A percentile compares a stretch with the other conserved stretches of the same genome.
Conservation (phyloP, 2,888 invertebrate species). For the Ochlodes sylvanus region DNA sequence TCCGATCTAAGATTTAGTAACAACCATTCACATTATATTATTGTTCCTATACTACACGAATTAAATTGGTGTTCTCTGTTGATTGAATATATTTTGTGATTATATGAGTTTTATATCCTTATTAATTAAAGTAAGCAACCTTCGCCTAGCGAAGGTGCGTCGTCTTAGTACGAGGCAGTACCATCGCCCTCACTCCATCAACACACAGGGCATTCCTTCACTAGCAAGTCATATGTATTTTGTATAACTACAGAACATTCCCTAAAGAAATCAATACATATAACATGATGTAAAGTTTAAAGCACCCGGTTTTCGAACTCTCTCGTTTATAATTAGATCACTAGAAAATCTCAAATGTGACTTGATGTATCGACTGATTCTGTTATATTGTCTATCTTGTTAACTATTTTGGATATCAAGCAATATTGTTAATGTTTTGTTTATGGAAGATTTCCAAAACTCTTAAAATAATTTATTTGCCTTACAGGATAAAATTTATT, state of each 20-base stretch:
- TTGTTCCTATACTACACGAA: constrained; percentile 67
- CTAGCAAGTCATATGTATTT: constrained; percentile 55
- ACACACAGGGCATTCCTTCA: constrained; percentile 38
- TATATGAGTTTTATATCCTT: constrained; percentile 29
- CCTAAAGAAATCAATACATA: constrained; percentile 79
- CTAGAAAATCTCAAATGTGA: constrained; percentile 75
- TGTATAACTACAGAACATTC: constrained; percentile 73
- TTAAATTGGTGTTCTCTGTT: constrained; percentile 78
- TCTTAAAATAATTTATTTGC: constrained; percentile 70
- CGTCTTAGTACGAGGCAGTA: constrained; percentile 14
- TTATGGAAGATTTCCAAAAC: constrained; percentile 79
- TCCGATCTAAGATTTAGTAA: constrained; percentile 67
- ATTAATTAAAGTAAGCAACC: constrained; percentile 23
- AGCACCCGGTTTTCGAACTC: constrained; percentile 84
- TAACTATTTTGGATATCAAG: constrained; percentile 69
- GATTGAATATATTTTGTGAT: constrained; percentile 35
- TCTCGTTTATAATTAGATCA: constrained; percentile 76
- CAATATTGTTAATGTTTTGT: constrained; percentile 66
- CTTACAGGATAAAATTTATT: constrained; percentile 69
- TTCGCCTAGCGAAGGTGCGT: constrained; percentile 33
- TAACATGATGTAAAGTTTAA: constrained; percentile 83
- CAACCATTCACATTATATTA: constrained; percentile 61
- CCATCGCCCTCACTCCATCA: constrained; percentile 13
- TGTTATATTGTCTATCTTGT: constrained; percentile 74
- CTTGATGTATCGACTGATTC: constrained; percentile 70